Evolutionary conservation across 2,888 invertebrate genomes (phyloP), one percentile per base, ranked within the genome.

Genomic region (Noctua janthina): DNA sequence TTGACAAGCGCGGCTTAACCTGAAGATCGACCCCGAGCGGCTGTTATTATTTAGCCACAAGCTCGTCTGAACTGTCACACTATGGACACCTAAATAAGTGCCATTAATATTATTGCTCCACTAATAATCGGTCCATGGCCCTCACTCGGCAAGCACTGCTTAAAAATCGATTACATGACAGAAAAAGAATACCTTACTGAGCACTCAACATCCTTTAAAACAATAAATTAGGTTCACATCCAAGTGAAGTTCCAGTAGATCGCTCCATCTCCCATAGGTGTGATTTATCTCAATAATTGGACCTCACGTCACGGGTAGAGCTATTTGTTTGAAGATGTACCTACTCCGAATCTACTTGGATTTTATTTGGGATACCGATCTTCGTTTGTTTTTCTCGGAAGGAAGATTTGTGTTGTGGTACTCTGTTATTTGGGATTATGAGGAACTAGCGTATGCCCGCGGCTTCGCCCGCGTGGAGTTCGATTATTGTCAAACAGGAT

Each of bases 251-350:
- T 87, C 72, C 73, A 76, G 68, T 71, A 75, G 83, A 80, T 62
- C 78, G 80, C 74, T 76, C 69, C 66, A 49, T 84, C 81, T 89
- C 90, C 90, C 89, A 78, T 67, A 88, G 90, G 91, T 90, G 90
- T 88, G 87, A 91, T 91, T 87, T 88, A 90, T 91, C 91, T 91
- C 89, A 91, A 91, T 91, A 90, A 91, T 91, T 91, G 91, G 90
- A 84, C 84, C 81, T 74, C 83, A 79, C 85, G 85, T 84, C 89
- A 85, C 75, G 79, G 64, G 39, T 56, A 49, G 15, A 69, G 74
- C 87, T 76, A 90, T 90, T 87, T 86, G 86, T 90, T 87, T 83
- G 79, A 83, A 73, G 54, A 78, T 77, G 72, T 76, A 70, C n/a
- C n/a, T n/a, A n/a, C 78, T 29, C 79, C 67, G 54, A 71, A 74